Conservation (phyloP, 2,113 vertebrate genomes). For the Deroptyus accipitrinus region DNA sequence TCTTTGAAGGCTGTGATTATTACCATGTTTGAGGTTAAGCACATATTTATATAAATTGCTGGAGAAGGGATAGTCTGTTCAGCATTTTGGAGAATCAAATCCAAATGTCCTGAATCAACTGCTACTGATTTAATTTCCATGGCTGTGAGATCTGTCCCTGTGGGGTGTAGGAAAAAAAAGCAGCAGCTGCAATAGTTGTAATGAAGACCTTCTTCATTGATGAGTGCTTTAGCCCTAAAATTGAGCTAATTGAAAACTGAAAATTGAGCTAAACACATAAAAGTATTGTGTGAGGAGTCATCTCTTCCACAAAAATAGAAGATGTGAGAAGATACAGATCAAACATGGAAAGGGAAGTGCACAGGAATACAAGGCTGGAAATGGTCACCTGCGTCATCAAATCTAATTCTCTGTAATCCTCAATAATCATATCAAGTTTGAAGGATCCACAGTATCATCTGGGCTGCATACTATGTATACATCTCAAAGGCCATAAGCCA, state of each 20-base stretch:
- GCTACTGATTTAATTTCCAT: background rate
- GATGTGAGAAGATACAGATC: background rate
- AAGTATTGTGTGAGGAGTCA: background rate
- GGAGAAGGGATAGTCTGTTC: background rate
- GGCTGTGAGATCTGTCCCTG: background rate
- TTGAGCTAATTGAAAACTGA: background rate
- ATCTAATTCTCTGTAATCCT: background rate
- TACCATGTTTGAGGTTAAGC: background rate
- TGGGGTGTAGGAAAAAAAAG: background rate
- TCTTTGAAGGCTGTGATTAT: conserved; percentile 11
- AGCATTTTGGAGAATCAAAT: background rate
- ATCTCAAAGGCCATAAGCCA: background rate
- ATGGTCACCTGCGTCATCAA: background rate
- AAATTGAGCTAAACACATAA: background rate
- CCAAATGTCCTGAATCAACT: background rate
- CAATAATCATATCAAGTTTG: background rate
- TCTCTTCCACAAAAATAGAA: background rate
- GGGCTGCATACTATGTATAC: background rate
- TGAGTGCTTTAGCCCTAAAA: background rate
- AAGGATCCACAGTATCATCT: background rate
- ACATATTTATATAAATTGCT: background rate
- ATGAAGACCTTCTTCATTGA: background rate
- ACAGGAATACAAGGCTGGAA: background rate
- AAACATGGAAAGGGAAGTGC: background rate
- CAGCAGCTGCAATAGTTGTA: background rate